Base-by-base conservation (phyloP, 2,888 invertebrate genomes). In the Leptinotarsa peninsularis region DNA sequence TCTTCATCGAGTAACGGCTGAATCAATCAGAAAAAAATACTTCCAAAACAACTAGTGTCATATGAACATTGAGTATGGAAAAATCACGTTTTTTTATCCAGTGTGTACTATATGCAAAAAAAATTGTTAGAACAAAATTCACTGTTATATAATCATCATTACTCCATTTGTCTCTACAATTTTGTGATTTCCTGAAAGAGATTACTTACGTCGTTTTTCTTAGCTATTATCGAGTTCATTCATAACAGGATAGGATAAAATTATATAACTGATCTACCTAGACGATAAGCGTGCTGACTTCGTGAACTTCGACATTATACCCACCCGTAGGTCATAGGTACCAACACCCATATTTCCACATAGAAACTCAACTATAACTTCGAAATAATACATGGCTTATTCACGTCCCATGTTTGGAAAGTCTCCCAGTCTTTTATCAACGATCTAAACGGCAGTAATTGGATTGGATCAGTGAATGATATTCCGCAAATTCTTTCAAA, bases 341-440 rank as follows among this genome's bases (percentile, higher is more conserved):
- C 56, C 69, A 54, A 69, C 69, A 50, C 69, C 69, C 69, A 69
- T 69, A 54, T 69, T 69, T 69, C 69, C 5, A 33, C 52, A 69
- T 52, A 23, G 67, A 69, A 27, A 69, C 27, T 14, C 5, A 58
- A 58, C 58, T 23, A 23, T 58, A 58, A 58, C 27, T 58, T 69
- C 18, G 56, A 33, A 56, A 33, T 69, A 56, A 69, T 15, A 43
- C 43, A 56, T 56, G 58, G 56, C n/a, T 49, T 54, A n/a, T 63
- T 63, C 63, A 27, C 63, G 27, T 63, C 63, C 15, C 43, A 33
- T 63, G 63, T 68, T 43, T 70, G 49, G 33, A 10, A 70, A 56
- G 23, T 27, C 10, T 15, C 14, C 14, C 14, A 14, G 15, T 27
- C 21, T 14, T 58, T 23, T 58, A 58, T 58, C 58, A 58, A 58